Conservation (phyloP, 2,797 vertebrate genomes). For the Telmatherina bonti region DNA sequence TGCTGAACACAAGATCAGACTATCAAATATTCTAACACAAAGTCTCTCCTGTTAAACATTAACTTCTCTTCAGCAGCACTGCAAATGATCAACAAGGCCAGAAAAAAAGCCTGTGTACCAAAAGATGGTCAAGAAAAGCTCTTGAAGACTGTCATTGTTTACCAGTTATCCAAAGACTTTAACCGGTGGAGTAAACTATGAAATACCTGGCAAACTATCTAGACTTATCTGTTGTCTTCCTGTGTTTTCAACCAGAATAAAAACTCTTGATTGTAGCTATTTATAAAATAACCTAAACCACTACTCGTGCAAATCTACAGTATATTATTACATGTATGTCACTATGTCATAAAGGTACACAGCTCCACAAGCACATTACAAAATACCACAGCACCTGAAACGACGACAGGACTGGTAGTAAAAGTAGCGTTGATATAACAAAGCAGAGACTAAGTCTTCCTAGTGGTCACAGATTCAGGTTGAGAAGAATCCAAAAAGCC, state of each 20-base stretch:
- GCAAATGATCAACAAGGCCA: conserved; percentile 10
- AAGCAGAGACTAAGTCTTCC: conserved; percentile 2
- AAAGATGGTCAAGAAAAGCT: background rate
- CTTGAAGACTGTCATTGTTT: background rate
- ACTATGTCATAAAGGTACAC: background rate
- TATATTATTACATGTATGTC: conserved; percentile 1
- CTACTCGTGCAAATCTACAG: conserved; percentile 23
- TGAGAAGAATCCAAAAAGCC: conserved; percentile 14
- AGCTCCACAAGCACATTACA: conserved; percentile 2
- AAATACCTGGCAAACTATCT: conserved; percentile 22
- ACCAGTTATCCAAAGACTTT: conserved; percentile 7
- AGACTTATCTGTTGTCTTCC: background rate
- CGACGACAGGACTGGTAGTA: conserved; percentile 6
- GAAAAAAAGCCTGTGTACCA: background rate
- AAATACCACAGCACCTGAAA: conserved; percentile 20
- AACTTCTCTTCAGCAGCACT: conserved; percentile 19
- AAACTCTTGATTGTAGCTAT: conserved; percentile 12
- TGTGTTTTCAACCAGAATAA: conserved; percentile 6
- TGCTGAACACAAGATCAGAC: conserved; percentile 5
- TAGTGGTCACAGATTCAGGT: conserved; percentile 14
- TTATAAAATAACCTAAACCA: conserved; percentile 10
- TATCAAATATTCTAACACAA: too few species aligned
- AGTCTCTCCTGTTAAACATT: too few species aligned
- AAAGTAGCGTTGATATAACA: conserved; percentile 4
- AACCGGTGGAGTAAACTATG: conserved; percentile 7